A percentile compares a stretch with the other conserved stretches of the same genome.
phyloP scores from a whole-genome alignment of 2,888 invertebrate genomes.

The Melieria omissa region DNA sequence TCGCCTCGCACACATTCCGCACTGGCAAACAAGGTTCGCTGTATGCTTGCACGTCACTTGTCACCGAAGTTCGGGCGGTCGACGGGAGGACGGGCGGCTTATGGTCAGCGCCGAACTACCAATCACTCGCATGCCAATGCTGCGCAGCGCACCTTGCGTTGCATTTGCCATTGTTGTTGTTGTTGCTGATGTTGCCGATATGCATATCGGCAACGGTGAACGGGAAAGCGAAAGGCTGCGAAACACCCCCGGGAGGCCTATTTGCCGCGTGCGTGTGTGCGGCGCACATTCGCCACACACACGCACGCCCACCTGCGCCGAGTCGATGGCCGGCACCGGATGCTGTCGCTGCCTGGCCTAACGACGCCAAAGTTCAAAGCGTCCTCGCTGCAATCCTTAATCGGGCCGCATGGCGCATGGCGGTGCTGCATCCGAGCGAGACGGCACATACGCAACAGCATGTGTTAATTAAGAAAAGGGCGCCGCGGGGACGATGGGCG shows the following conservation, averaged over 20 bases:
- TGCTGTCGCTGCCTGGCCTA: not conserved
- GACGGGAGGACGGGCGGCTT: too few relatives aligned
- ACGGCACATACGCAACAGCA: slow-evolving; percentile 54
- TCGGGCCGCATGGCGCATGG: not conserved
- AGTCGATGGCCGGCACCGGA: too few relatives aligned
- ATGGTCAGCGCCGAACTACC: not conserved
- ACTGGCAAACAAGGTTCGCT: too few relatives aligned
- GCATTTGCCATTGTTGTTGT: slow-evolving; percentile 6
- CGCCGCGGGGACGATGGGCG: slow-evolving; percentile 21
- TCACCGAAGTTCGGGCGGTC: too few relatives aligned
- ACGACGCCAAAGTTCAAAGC: slow-evolving; percentile 35
- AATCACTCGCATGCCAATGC: not conserved
- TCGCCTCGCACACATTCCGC: too few relatives aligned
- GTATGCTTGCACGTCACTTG: too few relatives aligned
- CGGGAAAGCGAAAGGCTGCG: slow-evolving; percentile 31
- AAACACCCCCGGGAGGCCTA: slow-evolving; percentile 34
- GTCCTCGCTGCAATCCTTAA: not conserved
- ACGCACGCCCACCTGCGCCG: too few relatives aligned
- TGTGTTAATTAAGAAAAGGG: slow-evolving; percentile 61
- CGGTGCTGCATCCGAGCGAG: slow-evolving; percentile 18
- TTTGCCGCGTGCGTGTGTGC: slow-evolving; percentile 19
- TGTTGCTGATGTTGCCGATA: slow-evolving; percentile 37
- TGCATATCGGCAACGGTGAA: slow-evolving; percentile 46
- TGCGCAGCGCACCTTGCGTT: not conserved
- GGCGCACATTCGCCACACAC: not conserved